Evolutionary conservation across 2,113 vertebrate species (phyloP), one percentile per base, ranked within the genome.

Genomic region (Anser brachyrhynchus): DNA sequence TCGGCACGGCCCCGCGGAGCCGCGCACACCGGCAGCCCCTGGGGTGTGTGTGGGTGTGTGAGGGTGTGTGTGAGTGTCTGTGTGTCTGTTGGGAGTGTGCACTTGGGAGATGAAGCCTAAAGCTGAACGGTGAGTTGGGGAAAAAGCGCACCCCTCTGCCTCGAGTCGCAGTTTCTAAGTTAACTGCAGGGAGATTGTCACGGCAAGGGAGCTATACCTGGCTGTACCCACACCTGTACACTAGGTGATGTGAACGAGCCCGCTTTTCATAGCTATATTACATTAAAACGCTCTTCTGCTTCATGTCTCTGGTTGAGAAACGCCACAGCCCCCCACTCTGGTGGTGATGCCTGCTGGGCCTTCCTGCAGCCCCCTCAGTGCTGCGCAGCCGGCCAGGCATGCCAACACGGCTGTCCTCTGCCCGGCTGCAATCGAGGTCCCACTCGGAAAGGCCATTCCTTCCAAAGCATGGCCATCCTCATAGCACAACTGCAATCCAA

Each of bases 331-430:
- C 26, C 8, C 11, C 7, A 1, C n/a, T 16, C 18, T 4, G 46
- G 33, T 8, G 18, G 16, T 4, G 1, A 5, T 78, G 37, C 49
- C 1, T 0, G 8, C n/a, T 6, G 3, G 19, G 17, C 54, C 61
- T 41, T 70, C n/a, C 13, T 4, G 13, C 59, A 28, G 44, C 18
- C 44, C 44, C 44, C 44, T 18, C 44, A 44, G 44, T 44, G 17
- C 44, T 44, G 17, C 44, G 4, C 44, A 44, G 44, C 44, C 7
- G 7, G 18, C 17, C 44, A 44, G 44, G 44, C 44, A 44, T 7
- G 0, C 54, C 33, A 1, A 3, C 1, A 1, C 3, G 49, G 16
- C 77, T 8, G 0, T 15, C 7, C 33, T 5, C 1, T 2, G 0
- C 26, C 11, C 11, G 4, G 59, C 23, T 65, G 29, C 1, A 0